Evolutionary conservation across 1,140 invertebrate species (phyloP).

Genomic region (Odontomachus brunneus): DNA sequence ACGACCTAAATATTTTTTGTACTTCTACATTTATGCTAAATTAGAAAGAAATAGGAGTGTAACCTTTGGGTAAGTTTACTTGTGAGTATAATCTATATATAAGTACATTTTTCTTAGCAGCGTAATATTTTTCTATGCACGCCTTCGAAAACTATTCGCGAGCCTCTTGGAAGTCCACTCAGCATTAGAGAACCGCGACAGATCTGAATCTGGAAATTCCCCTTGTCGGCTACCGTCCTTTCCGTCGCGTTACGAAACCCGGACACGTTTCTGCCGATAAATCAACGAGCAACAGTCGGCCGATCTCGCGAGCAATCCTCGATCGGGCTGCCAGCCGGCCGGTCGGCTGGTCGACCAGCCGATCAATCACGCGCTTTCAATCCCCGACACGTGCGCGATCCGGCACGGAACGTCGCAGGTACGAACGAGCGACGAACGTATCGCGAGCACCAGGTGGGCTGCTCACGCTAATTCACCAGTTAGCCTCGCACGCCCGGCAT

Average conservation of each 20-base stretch:
- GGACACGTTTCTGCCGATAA: constrained; percentile 39
- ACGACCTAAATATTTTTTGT: too few relatives aligned
- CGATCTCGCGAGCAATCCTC: constrained; percentile 50
- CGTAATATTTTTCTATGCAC: too few relatives aligned
- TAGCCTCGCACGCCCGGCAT: constrained; percentile 20
- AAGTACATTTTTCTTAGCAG: too few relatives aligned
- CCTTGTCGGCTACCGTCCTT: constrained; percentile 16
- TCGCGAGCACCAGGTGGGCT: constrained; percentile 55
- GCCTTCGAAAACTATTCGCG: too few relatives aligned
- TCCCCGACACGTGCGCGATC: constrained; percentile 41
- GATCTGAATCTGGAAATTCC: background rate
- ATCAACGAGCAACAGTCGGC: constrained; percentile 49
- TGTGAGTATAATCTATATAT: too few relatives aligned
- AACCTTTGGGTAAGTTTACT: too few relatives aligned
- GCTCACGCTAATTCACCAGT: constrained; percentile 44
- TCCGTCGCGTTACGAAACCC: constrained; percentile 38
- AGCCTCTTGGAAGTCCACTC: too few relatives aligned
- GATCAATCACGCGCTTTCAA: constrained; percentile 53
- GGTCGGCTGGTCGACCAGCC: constrained; percentile 3
- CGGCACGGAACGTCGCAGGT: constrained; percentile 24
- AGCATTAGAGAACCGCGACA: background rate
- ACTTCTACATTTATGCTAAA: too few relatives aligned
- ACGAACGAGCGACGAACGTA: constrained; percentile 38
- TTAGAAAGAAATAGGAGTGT: too few relatives aligned
- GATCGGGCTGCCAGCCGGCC: constrained; percentile 22